phyloP scores from a whole-genome alignment of 2,797 vertebrate species.

The Pseudomugil gertrudae region DNA sequence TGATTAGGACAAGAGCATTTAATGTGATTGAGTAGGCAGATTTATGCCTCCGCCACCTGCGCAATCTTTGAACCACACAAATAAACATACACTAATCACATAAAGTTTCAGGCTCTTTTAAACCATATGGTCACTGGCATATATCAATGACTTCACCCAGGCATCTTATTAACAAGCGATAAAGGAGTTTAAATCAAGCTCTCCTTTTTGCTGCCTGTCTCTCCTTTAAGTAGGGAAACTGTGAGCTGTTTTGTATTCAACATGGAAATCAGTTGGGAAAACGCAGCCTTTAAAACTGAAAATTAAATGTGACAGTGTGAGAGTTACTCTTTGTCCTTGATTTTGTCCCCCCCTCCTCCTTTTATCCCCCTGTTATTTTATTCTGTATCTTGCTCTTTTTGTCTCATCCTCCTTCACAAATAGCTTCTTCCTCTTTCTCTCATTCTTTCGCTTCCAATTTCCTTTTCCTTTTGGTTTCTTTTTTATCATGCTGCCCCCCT shows the following conservation, averaged over 20 bases:
- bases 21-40: neutral
- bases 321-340: constrained; percentile 80
- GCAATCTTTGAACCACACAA: neutral
- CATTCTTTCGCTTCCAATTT: constrained; percentile 44
- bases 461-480: constrained; percentile 35
- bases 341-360: constrained; percentile 57
- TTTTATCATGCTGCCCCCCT: constrained; percentile 32
- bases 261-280: constrained; percentile 69
- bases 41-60: neutral
- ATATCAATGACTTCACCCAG: constrained; percentile 35
- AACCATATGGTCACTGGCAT: constrained; percentile 58
- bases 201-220: constrained; percentile 43
- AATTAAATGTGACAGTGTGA: constrained; percentile 78
- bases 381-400: constrained; percentile 56
- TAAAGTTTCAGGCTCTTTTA: constrained; percentile 32
- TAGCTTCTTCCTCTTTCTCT: constrained; percentile 38
- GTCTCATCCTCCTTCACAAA: constrained; percentile 55
- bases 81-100: constrained; percentile 16
- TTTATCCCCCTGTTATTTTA: constrained; percentile 58
- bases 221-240: constrained; percentile 39
- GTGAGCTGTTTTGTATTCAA: constrained; percentile 75
- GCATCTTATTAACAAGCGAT: constrained; percentile 63
- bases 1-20: neutral
- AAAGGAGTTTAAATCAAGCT: constrained; percentile 50
- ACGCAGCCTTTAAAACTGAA: constrained; percentile 72